phyloP scores from a whole-genome alignment of 2,113 vertebrate genomes.

The Corythornis cristatus region DNA sequence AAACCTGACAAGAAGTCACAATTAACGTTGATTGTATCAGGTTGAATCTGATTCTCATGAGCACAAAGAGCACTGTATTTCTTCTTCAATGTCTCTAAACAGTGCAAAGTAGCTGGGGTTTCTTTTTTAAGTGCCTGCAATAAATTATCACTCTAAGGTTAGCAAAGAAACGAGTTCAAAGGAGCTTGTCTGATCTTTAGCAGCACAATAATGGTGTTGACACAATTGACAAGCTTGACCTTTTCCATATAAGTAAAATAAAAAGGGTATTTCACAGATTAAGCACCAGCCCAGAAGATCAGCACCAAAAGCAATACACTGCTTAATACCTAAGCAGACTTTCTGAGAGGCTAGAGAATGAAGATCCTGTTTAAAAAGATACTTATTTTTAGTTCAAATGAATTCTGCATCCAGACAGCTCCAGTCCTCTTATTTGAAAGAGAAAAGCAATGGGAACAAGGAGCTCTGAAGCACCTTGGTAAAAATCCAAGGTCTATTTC shows the following conservation, averaged over 20 bases:
- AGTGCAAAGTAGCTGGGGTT: not conserved
- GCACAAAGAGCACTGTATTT: not conserved
- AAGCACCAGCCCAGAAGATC: not conserved
- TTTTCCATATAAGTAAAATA: not conserved
- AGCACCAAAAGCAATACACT: not conserved
- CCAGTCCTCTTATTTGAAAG: not conserved
- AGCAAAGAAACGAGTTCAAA: not conserved
- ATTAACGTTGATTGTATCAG: not conserved
- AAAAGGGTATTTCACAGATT: not conserved
- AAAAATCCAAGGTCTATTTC: constrained; percentile 9
- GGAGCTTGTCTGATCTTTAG: not conserved
- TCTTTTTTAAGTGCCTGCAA: not conserved
- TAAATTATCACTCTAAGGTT: not conserved
- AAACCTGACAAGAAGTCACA: constrained; percentile 8
- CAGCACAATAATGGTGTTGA: not conserved
- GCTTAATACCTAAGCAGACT: not conserved
- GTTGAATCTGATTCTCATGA: not conserved
- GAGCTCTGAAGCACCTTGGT: not conserved
- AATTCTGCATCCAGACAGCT: not conserved
- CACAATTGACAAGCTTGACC: not conserved
- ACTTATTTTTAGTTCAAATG: not conserved
- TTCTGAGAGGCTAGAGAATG: not conserved
- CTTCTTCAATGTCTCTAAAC: not conserved
- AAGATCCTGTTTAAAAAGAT: not conserved
- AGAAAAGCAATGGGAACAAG: not conserved